Evolutionary conservation across 1,140 invertebrate genomes (phyloP).

Genomic region (Oryctes rhinoceros): DNA sequence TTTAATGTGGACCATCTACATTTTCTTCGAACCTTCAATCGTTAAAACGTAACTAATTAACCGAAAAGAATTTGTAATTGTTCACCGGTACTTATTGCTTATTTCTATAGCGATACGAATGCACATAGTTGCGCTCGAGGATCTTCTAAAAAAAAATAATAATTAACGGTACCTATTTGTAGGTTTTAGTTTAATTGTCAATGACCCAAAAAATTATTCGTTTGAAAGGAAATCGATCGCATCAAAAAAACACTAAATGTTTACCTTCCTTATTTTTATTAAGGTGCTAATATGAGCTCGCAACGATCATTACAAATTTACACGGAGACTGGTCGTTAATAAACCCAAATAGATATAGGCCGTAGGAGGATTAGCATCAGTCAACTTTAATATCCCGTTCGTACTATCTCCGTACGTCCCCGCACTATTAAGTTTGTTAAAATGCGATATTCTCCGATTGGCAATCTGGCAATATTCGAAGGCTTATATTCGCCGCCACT

Average conservation of each 20-base stretch:
- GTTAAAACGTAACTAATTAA: too few relatives aligned
- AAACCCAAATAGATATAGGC: too few relatives aligned
- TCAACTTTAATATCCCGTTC: too few relatives aligned
- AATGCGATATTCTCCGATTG: too few relatives aligned
- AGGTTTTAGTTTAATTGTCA: not conserved
- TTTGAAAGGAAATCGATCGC: constrained; percentile 13
- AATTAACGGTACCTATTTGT: not conserved
- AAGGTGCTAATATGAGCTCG: not conserved
- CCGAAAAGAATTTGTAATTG: not conserved
- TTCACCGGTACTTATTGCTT: not conserved
- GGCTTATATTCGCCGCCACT: too few relatives aligned
- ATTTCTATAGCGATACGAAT: not conserved
- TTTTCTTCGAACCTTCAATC: not conserved
- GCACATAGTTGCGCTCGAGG: not conserved
- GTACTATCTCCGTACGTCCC: too few relatives aligned
- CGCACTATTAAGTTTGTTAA: too few relatives aligned
- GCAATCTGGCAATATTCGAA: too few relatives aligned
- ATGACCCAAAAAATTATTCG: not conserved
- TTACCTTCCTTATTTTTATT: constrained; percentile 13
- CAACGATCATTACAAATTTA: not conserved
- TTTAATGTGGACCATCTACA: not conserved
- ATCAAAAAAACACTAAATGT: constrained; percentile 9
- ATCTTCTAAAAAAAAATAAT: not conserved
- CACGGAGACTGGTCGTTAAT: too few relatives aligned
- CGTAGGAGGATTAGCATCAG: too few relatives aligned